Conservation (phyloP, 1,140 invertebrate species). For the Condylostylus longicornis region DNA sequence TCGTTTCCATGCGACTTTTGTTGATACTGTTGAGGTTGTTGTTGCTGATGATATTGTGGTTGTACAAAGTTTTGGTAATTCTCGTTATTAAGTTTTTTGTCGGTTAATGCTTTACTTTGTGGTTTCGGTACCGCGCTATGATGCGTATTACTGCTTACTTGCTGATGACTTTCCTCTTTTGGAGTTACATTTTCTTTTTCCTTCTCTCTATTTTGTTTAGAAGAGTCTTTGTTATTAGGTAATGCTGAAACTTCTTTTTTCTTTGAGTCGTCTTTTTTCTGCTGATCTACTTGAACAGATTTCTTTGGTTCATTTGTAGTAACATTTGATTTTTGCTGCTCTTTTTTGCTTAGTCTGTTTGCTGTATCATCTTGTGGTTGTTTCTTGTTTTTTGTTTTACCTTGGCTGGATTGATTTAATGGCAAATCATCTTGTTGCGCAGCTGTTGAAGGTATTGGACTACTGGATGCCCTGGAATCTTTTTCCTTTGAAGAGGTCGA, state of each 20-base stretch:
- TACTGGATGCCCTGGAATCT: neutral
- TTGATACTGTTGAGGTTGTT: slow-evolving; percentile 2
- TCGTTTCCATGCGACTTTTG: slow-evolving; percentile 1
- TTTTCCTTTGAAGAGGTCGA: neutral
- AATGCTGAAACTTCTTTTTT: slow-evolving; percentile 10
- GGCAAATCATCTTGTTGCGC: neutral
- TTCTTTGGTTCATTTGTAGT: neutral
- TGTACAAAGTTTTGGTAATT: no score
- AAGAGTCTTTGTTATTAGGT: neutral
- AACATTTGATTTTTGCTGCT: neutral
- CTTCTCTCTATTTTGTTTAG: slow-evolving; percentile 14
- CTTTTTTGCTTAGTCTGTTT: slow-evolving; percentile 5
- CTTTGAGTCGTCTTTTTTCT: no score
- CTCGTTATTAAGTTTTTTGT: neutral
- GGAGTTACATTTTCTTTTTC: slow-evolving; percentile 32
- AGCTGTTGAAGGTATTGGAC: neutral
- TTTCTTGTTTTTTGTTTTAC: slow-evolving; percentile 1
- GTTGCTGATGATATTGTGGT: slow-evolving; percentile 11
- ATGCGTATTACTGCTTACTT: no score
- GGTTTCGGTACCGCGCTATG: neutral
- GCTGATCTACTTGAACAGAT: no score
- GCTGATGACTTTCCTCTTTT: slow-evolving; percentile 18
- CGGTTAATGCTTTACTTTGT: slow-evolving; percentile 3
- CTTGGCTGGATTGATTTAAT: neutral
- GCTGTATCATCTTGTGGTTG: slow-evolving; percentile 9